Evolutionary conservation across 1,140 invertebrate genomes (phyloP).

Genomic region (Gryon sp.): DNA sequence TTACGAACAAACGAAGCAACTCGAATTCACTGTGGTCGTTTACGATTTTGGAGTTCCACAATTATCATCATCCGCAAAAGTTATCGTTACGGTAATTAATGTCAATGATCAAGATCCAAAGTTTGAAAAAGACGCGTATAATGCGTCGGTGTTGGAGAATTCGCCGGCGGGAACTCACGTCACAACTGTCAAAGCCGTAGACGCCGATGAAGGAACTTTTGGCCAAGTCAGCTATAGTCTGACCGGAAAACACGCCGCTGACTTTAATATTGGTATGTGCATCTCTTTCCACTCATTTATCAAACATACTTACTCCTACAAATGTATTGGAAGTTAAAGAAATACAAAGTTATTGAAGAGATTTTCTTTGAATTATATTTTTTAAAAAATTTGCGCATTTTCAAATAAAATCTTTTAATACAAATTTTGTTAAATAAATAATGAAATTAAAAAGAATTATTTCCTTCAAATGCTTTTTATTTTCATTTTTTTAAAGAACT

Average conservation of each 20-base stretch:
- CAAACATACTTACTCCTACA: too few relatives aligned
- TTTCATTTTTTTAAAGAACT: too few relatives aligned
- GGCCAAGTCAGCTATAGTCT: slow-evolving; percentile 88
- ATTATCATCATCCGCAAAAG: slow-evolving; percentile 85
- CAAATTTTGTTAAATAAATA: too few relatives aligned
- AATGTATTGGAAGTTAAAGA: too few relatives aligned
- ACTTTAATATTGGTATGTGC: slow-evolving; percentile 87
- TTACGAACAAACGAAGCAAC: slow-evolving; percentile 87
- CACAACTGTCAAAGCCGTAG: slow-evolving; percentile 85
- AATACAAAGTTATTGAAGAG: too few relatives aligned
- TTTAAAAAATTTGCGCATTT: too few relatives aligned
- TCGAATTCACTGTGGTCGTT: slow-evolving; percentile 89
- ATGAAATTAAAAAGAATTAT: too few relatives aligned
- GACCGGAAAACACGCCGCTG: slow-evolving; percentile 84
- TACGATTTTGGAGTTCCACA: slow-evolving; percentile 92
- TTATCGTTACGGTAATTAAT: slow-evolving; percentile 89
- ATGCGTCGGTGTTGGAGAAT: slow-evolving; percentile 87
- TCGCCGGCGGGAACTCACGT: slow-evolving; percentile 85
- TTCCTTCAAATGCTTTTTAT: too few relatives aligned
- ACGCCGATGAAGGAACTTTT: slow-evolving; percentile 87
- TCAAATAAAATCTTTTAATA: too few relatives aligned
- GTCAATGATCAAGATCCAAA: slow-evolving; percentile 92
- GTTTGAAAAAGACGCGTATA: slow-evolving; percentile 86
- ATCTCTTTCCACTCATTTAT: too few relatives aligned
- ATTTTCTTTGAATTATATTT: too few relatives aligned